Base-by-base conservation (phyloP, 2,888 invertebrate genomes). In the Boloria selene region DNA sequence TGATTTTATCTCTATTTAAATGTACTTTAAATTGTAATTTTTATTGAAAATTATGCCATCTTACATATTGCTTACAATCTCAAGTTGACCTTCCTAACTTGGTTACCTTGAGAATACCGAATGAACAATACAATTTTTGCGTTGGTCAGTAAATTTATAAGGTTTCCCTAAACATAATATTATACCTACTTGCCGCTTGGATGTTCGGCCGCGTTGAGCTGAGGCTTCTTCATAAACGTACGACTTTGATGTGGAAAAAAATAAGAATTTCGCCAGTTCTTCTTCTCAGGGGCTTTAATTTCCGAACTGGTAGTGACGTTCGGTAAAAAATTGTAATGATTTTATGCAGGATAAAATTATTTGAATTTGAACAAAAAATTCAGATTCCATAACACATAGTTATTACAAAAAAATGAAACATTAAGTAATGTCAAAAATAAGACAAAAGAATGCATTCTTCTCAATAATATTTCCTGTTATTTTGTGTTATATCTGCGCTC, bases 121-220 rank as follows among this genome's bases (percentile, higher is more conserved):
- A 60, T 62, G 58, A 68, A 65, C 62, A 68, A 68, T 65, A 64
- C 64, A 59, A 38, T 64, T 59, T 68, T 59, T 55, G 51, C 44
- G 50, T 59, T 58, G 58, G 31, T 59, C 51, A 45, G 47, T 51
- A 2, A 55, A 62, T 56, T 64, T 42, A 16, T 61, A 61, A 64
- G 64, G 67, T 52, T 67, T 67, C 67, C 56, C 63, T 61, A 50
- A 64, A 59, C 31, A 16, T 58, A 17, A 22, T 63, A 62, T 49
- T 22, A 22, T 22, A 22, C n/a, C n/a, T n/a, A 38, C 17, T 26
- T 50, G 17, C 50, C 16, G 17, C 31, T 58, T 17, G 17, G 6
- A 47, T 47, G 22, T 22, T 58, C n/a, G 16, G 42, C 44, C 10
- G 51, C 55, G n/a, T 22, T 18, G 45, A n/a, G n/a, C 44, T 56